phyloP scores from a whole-genome alignment of 2,113 vertebrate genomes.

The Rhizomys pruinosus region DNA sequence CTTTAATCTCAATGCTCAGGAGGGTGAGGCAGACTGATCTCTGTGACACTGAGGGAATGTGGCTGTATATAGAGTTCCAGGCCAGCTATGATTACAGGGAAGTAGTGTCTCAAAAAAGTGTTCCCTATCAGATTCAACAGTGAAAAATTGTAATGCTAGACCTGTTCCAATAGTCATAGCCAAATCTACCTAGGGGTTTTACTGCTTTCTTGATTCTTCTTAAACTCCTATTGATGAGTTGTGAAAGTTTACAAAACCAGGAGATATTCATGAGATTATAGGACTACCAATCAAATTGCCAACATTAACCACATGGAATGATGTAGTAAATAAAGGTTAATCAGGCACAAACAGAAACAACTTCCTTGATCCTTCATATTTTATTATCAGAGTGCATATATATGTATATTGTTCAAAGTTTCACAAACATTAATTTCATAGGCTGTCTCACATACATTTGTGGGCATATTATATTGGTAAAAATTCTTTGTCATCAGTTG shows the following conservation, averaged over 20 bases:
- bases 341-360: neutral
- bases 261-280: neutral
- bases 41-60: too few species aligned
- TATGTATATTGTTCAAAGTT: neutral
- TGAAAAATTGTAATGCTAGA: neutral
- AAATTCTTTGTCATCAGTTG: neutral
- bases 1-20: too few species aligned
- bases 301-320: neutral
- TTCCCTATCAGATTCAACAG: neutral
- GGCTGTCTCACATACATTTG: rapidly evolving
- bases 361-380: neutral
- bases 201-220: neutral
- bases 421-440: neutral
- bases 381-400: neutral
- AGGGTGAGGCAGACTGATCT: too few species aligned
- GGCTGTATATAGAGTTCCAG: too few species aligned
- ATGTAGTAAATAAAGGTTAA: neutral
- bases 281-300: neutral
- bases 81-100: too few species aligned
- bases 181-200: too few species aligned
- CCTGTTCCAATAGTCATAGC: neutral
- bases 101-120: neutral
- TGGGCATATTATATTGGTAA: neutral
- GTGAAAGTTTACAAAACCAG: neutral
- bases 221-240: neutral